These are phyloP conservation scores for Chloebia gouldiae DNA, from an alignment of 2,113 vertebrate species.

Conservation along the genomic window DNA sequence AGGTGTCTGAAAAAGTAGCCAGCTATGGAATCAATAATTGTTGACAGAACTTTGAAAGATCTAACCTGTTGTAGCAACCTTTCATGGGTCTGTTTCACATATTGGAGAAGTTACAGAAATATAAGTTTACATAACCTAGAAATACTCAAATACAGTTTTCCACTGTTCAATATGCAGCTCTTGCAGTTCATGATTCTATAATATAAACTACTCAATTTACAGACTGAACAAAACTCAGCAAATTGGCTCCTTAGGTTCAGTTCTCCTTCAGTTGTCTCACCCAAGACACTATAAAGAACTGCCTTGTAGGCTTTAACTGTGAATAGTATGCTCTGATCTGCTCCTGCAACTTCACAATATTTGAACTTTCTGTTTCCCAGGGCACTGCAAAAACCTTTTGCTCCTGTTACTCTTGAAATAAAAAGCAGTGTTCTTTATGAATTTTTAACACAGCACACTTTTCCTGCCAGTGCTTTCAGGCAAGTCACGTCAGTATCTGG, in stretches of 20 bases:
- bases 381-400: constrained; percentile 79
- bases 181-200: constrained; percentile 50
- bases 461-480: constrained; percentile 71
- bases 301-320: constrained; percentile 82
- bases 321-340: constrained; percentile 83
- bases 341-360: constrained; percentile 74
- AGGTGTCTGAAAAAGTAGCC: not conserved
- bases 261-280: constrained; percentile 77
- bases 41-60: not conserved
- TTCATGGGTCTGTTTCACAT: not conserved
- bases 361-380: constrained; percentile 84
- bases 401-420: constrained; percentile 75
- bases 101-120: not conserved
- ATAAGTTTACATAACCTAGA: not conserved
- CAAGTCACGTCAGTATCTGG: constrained; percentile 72
- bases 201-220: constrained; percentile 67
- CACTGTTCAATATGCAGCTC: constrained; percentile 24
- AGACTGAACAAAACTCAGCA: constrained; percentile 82
- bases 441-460: constrained; percentile 80
- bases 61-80: not conserved
- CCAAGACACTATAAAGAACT: constrained; percentile 77
- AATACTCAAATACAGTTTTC: not conserved
- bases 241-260: constrained; percentile 85
- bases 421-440: constrained; percentile 83
- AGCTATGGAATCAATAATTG: not conserved